Conservation (phyloP, 2,113 vertebrate species). For the Tonatia bakeri region DNA sequence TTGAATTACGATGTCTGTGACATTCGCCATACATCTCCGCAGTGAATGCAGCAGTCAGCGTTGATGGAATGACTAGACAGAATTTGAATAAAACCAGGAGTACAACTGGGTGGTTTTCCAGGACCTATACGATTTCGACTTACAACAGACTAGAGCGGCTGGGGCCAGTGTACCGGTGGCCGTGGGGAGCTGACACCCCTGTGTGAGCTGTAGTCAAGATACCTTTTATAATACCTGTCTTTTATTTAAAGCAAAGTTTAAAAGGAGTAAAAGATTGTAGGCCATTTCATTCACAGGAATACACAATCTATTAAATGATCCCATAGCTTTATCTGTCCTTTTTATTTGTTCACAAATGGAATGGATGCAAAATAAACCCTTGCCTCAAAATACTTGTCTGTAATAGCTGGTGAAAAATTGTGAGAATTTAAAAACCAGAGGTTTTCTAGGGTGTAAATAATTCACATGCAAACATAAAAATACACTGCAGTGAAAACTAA, state of each 20-base stretch:
- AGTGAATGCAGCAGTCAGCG: background rate
- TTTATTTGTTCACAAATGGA: background rate
- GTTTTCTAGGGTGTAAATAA: constrained; percentile 46
- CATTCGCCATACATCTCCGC: background rate
- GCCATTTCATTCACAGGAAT: background rate
- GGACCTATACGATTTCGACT: background rate
- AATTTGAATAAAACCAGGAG: background rate
- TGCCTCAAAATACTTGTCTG: background rate
- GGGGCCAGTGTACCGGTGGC: background rate
- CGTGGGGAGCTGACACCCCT: background rate
- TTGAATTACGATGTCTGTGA: background rate
- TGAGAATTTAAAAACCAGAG: constrained; percentile 64
- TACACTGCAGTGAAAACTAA: constrained; percentile 32
- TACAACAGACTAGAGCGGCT: background rate
- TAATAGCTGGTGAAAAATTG: background rate
- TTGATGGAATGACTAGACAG: background rate
- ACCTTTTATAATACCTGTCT: background rate
- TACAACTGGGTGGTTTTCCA: background rate
- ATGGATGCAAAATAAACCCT: background rate
- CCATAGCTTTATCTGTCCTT: background rate
- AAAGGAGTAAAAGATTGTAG: background rate
- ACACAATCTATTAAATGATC: background rate
- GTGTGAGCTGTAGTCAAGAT: background rate
- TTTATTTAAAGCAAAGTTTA: background rate
- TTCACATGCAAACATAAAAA: constrained; percentile 42